Evolutionary conservation across 2,888 invertebrate genomes (phyloP).

Genomic region (Operophtera brumata): DNA sequence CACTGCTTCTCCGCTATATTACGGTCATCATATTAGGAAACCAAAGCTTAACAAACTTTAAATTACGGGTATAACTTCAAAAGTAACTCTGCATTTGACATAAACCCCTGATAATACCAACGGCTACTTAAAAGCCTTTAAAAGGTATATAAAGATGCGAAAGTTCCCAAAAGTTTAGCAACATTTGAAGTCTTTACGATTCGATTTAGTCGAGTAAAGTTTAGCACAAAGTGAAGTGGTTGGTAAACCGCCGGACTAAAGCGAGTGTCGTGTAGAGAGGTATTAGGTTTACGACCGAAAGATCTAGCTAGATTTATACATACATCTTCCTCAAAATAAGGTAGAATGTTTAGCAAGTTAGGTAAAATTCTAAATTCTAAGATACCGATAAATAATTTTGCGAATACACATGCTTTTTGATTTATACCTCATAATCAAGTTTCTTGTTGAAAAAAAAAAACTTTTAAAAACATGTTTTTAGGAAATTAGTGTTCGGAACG

Average conservation of each 20-base stretch:
- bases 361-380: too few species aligned
- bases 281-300: constrained; percentile 12
- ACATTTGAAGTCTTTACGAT: constrained; percentile 31
- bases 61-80: constrained; percentile 12
- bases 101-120: constrained; percentile 25
- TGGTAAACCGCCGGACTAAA: constrained; percentile 30
- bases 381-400: too few species aligned
- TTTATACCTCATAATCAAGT: too few species aligned
- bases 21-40: too few species aligned
- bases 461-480: too few species aligned
- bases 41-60: constrained; percentile 5
- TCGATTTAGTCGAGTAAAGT: constrained; percentile 42
- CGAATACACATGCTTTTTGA: too few species aligned
- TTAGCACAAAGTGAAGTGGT: constrained; percentile 42
- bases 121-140: constrained; percentile 22
- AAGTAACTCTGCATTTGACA: constrained; percentile 18
- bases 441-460: too few species aligned
- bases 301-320: not conserved
- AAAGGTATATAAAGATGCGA: constrained; percentile 25
- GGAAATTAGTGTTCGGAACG: too few species aligned
- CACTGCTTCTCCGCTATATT: too few species aligned
- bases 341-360: too few species aligned
- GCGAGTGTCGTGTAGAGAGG: constrained; percentile 15
- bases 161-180: constrained; percentile 20
- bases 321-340: too few species aligned